Evolutionary conservation across 2,888 invertebrate species (phyloP).

Genomic region (Andrena bicolor): DNA sequence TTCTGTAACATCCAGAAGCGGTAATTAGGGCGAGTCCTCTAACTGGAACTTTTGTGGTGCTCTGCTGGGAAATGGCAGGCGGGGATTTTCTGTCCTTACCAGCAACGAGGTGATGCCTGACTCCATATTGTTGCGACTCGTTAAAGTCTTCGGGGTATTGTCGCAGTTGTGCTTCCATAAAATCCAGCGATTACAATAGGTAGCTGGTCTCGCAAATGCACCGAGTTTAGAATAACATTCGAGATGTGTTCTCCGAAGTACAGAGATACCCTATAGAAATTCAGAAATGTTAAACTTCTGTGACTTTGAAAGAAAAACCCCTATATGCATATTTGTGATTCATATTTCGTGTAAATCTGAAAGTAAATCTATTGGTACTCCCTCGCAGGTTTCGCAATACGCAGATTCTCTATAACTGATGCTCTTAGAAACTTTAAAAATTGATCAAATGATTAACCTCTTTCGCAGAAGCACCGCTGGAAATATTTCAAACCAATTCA

Average conservation of each 20-base stretch:
- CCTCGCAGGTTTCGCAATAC: too few species aligned
- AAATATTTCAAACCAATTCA: too few species aligned
- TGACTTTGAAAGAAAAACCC: too few species aligned
- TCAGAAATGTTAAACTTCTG: neutral
- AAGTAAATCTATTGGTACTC: too few species aligned
- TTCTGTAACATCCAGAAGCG: slow-evolving; percentile 47
- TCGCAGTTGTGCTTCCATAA: slow-evolving; percentile 27
- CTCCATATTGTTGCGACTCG: slow-evolving; percentile 49
- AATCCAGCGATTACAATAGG: slow-evolving; percentile 40
- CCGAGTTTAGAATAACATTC: slow-evolving; percentile 1
- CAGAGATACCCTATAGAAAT: neutral
- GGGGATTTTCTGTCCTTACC: slow-evolving; percentile 58
- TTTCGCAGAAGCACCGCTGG: too few species aligned
- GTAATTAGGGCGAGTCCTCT: slow-evolving; percentile 48
- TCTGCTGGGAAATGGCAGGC: slow-evolving; percentile 34
- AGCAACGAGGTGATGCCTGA: slow-evolving; percentile 52
- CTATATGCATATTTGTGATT: too few species aligned
- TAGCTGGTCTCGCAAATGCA: slow-evolving; percentile 24
- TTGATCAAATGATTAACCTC: too few species aligned
- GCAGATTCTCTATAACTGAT: too few species aligned
- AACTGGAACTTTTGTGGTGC: slow-evolving; percentile 27
- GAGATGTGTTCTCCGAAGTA: neutral
- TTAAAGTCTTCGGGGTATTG: slow-evolving; percentile 45
- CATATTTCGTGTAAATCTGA: too few species aligned
- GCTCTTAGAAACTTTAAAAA: too few species aligned